These are phyloP conservation scores for Tenthredo amoena DNA, from an alignment of 2,888 invertebrate genomes.

Conservation along the genomic window DNA sequence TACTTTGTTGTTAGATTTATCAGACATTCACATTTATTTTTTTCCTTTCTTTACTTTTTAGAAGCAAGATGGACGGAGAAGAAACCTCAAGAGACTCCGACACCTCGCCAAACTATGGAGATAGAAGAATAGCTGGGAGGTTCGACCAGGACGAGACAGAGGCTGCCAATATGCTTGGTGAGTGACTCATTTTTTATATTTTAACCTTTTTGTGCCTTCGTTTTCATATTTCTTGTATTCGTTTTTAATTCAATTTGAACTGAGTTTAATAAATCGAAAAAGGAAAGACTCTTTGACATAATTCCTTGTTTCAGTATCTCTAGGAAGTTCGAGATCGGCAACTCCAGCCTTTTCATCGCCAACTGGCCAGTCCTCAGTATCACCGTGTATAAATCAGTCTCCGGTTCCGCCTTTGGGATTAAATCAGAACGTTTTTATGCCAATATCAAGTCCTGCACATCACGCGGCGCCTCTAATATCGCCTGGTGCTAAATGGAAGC, in stretches of 20 bases:
- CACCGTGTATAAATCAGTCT: slow-evolving; percentile 85
- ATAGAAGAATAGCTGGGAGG: slow-evolving; percentile 87
- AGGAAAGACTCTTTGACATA: not conserved
- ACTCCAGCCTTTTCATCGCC: slow-evolving; percentile 94
- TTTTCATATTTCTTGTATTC: not conserved
- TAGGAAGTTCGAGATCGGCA: slow-evolving; percentile 95
- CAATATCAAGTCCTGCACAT: slow-evolving; percentile 88
- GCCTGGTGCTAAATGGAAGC: slow-evolving; percentile 75
- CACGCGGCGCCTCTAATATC: slow-evolving; percentile 72
- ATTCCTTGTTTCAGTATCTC: slow-evolving; percentile 84
- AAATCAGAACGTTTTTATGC: slow-evolving; percentile 91
- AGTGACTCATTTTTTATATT: slow-evolving; percentile 68
- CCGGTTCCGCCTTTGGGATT: slow-evolving; percentile 84
- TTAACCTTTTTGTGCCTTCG: slow-evolving; percentile 51
- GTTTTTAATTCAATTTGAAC: not conserved
- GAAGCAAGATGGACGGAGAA: slow-evolving; percentile 87
- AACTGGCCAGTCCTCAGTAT: slow-evolving; percentile 84
- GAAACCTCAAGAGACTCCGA: slow-evolving; percentile 95
- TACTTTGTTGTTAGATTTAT: not conserved
- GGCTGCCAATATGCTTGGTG: slow-evolving; percentile 97
- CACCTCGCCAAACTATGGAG: slow-evolving; percentile 90
- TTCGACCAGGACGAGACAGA: slow-evolving; percentile 98
- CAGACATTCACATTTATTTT: slow-evolving; percentile 1
- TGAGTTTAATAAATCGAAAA: not conserved
- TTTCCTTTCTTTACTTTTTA: slow-evolving; percentile 68